Evolutionary conservation across 2,113 vertebrate species (phyloP), one percentile per base, ranked within the genome.

Genomic region (Bubalus kerabau): DNA sequence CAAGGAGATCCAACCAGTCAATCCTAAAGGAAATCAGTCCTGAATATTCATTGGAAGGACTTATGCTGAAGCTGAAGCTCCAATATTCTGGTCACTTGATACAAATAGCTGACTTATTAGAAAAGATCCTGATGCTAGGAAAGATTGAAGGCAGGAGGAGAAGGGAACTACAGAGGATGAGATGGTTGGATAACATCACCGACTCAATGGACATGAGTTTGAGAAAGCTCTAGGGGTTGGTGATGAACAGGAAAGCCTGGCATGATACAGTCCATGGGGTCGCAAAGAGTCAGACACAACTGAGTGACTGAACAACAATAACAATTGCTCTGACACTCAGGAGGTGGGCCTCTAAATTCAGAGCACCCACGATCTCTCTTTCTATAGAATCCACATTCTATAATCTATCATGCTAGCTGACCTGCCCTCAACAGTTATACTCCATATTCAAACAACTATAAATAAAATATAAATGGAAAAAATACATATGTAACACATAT

Each of bases 201-300:
- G 12, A 71, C 64, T 71, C 64, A 71, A 6, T 36, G 17, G 5
- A 71, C 19, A 71, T 40, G 67, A 71, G 19, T 6, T 36, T 71
- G 67, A 71, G 67, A 19, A 40, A 71, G n/a, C n/a, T 40, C 67
- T 0, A 0, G 67, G 10, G 40, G n/a, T 23, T 71, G 67, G 67
- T 71, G 19, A 23, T 71, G 8, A 6, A 71, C 67, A 71, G 19
- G n/a, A 36, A 40, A 36, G 67, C 67, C n/a, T 71, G 67, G n/a
- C 1, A 0, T 23, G 10, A 10, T 71, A 4, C 19, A 71, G n/a
- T 21, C 32, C 67, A 6, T 71, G n/a, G n/a, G 64, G n/a, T 40
- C 0, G 0, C 67, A 36, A 71, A 71, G 19, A 36, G n/a, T 36
- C 9, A 71, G 19, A 71, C 64, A 71, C 64, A 71, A 23, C n/a